Base-by-base conservation (phyloP, 2,113 vertebrate genomes). In the Cisticola juncidis region DNA sequence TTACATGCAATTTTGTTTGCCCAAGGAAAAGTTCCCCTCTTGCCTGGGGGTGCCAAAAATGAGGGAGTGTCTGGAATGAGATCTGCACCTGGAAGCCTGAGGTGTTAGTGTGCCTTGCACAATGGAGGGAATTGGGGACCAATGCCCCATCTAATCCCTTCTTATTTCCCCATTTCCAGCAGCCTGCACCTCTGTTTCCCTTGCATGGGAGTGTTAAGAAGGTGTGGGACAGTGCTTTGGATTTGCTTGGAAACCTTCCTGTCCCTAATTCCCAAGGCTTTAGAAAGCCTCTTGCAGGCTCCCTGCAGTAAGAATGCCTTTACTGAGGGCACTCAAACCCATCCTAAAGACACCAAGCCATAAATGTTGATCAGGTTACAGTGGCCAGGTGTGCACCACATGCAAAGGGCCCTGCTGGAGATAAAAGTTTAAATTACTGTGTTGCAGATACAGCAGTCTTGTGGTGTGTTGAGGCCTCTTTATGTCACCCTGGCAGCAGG, bases 281-380 rank as follows among this genome's bases (percentile, higher is more conserved):
- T 50, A 9, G n/a, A 79, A 35, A 14, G 35, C 36, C 40, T 90
- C 36, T 90, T 68, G 24, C 64, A 64, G 56, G 40, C 86, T 81
- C 50, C n/a, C 48, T 88, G 65, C 20, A 0, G 56, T 54, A 18
- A 28, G 25, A 68, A 56, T 40, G 13, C 50, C 56, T 93, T 88
- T 68, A n/a, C 60, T 6, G 11, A 81, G 48, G 61, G 40, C 35
- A 35, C 61, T 84, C 79, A 88, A 95, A 68, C 14, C n/a, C 23
- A 3, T 36, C 20, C 3, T 64, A 76, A 83, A 86, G 79, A 69
- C 78, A 51, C 18, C 86, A 76, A 88, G 57, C 69, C 35, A 35
- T 74, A 81, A 74, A 47, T 61, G 76, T 54, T 64, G 80, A 92
- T 90, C 72, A 61, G 64, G 53, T 94, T 88, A 53, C 80, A 65